phyloP scores from a whole-genome alignment of 2,797 vertebrate genomes.

The Tinamus major region DNA sequence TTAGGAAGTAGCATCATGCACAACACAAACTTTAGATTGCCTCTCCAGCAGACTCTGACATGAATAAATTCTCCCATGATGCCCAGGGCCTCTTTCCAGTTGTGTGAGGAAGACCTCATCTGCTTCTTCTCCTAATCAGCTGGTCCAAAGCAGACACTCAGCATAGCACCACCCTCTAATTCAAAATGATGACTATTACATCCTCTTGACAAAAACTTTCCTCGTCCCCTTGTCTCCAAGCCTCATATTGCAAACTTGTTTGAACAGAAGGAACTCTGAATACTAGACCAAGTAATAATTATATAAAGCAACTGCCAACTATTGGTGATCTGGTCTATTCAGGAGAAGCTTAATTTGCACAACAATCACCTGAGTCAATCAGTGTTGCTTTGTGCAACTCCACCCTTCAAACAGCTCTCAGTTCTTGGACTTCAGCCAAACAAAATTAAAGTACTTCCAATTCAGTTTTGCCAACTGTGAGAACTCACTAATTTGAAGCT shows the following conservation, averaged over 20 bases:
- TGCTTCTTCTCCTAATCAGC: too few relatives aligned
- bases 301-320: slow-evolving; percentile 86
- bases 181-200: slow-evolving; percentile 87
- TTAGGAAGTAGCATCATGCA: too few relatives aligned
- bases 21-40: too few relatives aligned
- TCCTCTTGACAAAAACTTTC: slow-evolving; percentile 90
- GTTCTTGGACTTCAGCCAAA: slow-evolving; percentile 88
- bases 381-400: slow-evolving; percentile 83
- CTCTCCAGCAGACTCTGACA: too few relatives aligned
- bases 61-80: too few relatives aligned
- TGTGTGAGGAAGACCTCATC: too few relatives aligned
- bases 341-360: slow-evolving; percentile 88
- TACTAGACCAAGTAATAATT: slow-evolving; percentile 87
- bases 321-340: slow-evolving; percentile 85
- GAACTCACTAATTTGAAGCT: slow-evolving; percentile 87
- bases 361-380: slow-evolving; percentile 88
- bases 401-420: slow-evolving; percentile 86
- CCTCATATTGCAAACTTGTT: slow-evolving; percentile 86
- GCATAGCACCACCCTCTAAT: slow-evolving; percentile 54
- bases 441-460: slow-evolving; percentile 82
- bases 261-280: slow-evolving; percentile 85
- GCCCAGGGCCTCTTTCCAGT: too few relatives aligned
- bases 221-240: slow-evolving; percentile 88
- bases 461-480: slow-evolving; percentile 84
- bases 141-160: too few relatives aligned